Evolutionary conservation across 2,113 vertebrate species (phyloP), one percentile per base, ranked within the genome.

Genomic region (Cricetomys ansorgei): DNA sequence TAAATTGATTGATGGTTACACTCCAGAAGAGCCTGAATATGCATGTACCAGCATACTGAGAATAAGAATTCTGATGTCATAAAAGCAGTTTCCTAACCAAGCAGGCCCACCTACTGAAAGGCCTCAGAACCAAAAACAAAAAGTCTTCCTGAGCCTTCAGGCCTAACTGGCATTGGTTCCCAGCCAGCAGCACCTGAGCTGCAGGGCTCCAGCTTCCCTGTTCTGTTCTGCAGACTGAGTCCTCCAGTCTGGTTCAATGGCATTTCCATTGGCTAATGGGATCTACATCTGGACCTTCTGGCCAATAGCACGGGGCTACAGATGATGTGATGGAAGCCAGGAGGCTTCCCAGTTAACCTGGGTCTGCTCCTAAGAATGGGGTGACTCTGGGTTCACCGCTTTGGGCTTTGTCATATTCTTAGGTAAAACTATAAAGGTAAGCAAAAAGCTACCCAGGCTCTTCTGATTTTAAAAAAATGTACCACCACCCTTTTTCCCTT

Each of bases 201-300:
- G 0, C 67, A 67, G 77, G 86, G n/a, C 37, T 87, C 73, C n/a
- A 95, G 84, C 50, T 40, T 91, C 91, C 64, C 75, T 48, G 86
- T 73, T 73, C 67, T 92, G 13, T 83, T 94, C 17, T n/a, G 53
- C 45, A 64, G 76, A 87, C 45, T 43, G 73, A 96, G 89, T 89
- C 85, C 75, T 90, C 62, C 45, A 96, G 72, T 76, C 55, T 79
- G 48, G 43, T 88, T 23, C 80, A 37, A 88, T 70, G 79, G 69
- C 65, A 8, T 75, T 94, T 90, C 79, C 95, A 65, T 0, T 73
- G 85, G 89, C 77, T 91, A 79, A 91, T 96, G 59, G 53, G 72
- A 86, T 91, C 86, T 92, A 89, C 89, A 89, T 34, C 81, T 94
- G 89, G 67, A 92, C 64, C 31, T 86, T 72, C 89, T 89, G 55